Conservation (phyloP, 2,888 invertebrate species). For the Notocelia uddmanniana region DNA sequence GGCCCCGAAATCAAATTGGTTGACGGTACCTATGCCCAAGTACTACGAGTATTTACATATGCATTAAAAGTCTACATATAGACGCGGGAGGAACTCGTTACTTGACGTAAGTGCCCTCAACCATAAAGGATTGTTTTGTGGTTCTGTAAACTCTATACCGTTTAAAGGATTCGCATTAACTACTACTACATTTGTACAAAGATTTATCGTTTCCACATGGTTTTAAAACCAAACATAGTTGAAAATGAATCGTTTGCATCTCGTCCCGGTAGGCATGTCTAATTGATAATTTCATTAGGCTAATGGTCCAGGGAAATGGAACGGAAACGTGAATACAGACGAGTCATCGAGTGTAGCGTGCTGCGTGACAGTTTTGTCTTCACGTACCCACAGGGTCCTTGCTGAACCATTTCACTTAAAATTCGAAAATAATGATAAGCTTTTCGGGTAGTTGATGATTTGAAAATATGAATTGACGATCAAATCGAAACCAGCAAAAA, state of each 20-base stretch:
- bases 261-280: slow-evolving; percentile 21
- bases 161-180: no score
- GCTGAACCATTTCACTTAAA: slow-evolving; percentile 26
- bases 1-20: no score
- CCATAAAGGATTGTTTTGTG: no score
- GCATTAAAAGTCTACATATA: no score
- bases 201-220: background rate
- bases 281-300: slow-evolving; percentile 45
- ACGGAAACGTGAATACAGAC: slow-evolving; percentile 43
- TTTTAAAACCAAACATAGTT: slow-evolving; percentile 3
- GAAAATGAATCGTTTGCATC: slow-evolving; percentile 18
- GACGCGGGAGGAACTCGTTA: no score
- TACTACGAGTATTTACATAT: no score
- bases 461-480: background rate
- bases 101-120: no score
- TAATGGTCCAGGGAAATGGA: slow-evolving; percentile 42
- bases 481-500: background rate
- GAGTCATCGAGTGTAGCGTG: slow-evolving; percentile 44
- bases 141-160: no score
- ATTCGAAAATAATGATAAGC: slow-evolving; percentile 22
- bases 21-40: no score
- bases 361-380: slow-evolving; percentile 12
- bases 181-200: no score
- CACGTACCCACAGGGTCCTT: slow-evolving; percentile 4
- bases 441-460: background rate